Evolutionary conservation across 1,140 invertebrate species (phyloP).

Genomic region (Varroa destructor): DNA sequence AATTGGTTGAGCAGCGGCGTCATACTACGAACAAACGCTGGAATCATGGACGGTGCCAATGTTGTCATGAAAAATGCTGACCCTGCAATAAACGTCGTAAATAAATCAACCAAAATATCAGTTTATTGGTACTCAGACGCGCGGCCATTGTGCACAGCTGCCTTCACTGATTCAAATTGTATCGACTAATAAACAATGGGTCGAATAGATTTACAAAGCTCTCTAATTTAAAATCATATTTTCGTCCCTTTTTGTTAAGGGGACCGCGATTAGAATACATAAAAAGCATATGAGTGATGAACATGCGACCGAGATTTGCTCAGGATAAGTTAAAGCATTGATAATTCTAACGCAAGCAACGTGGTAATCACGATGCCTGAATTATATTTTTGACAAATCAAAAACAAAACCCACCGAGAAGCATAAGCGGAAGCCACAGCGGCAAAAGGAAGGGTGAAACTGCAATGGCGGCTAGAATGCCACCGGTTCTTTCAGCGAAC

Average conservation of each 20-base stretch:
- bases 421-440: not conserved
- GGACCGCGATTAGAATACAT: not conserved
- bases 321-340: not conserved
- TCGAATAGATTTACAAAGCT: too few relatives aligned
- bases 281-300: not conserved
- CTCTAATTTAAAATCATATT: too few relatives aligned
- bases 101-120: too few relatives aligned
- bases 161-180: too few relatives aligned
- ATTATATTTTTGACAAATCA: not conserved
- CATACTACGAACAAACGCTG: not conserved
- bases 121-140: too few relatives aligned
- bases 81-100: not conserved
- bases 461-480: not conserved
- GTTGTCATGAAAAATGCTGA: not conserved
- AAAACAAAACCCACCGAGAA: not conserved
- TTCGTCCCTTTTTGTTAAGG: too few relatives aligned
- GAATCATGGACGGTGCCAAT: not conserved
- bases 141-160: too few relatives aligned
- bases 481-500: not conserved
- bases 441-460: constrained; percentile 1
- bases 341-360: not conserved
- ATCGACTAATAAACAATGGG: too few relatives aligned
- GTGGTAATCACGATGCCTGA: not conserved
- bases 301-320: not conserved
- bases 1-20: not conserved